Base-by-base conservation (phyloP, 2,113 vertebrate genomes). In the Cyanoramphus novaezelandiae region DNA sequence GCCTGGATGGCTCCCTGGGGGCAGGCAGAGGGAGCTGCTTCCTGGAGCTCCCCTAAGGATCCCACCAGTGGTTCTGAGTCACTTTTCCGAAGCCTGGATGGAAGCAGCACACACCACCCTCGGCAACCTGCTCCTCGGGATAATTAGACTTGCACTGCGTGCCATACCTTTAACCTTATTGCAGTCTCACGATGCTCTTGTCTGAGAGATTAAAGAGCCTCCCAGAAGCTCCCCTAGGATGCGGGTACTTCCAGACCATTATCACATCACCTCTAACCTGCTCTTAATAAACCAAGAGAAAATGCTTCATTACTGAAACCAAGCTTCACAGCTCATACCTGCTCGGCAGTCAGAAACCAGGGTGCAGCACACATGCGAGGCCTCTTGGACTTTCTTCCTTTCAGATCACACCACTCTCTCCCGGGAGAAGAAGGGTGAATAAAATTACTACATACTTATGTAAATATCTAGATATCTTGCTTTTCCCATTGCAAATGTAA, bases 241-340 rank as follows among this genome's bases (percentile, higher is more conserved):
- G 19, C 19, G 82, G 74, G 21, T 71, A 43, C 76, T 86, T 93
- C 88, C 83, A 90, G 65, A 43, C 62, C 77, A 82, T 92, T 64
- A 91, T 47, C 90, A 49, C 83, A 64, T 82, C 76, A 93, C 92
- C 85, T 92, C 47, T 71, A 71, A 94, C 86, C 92, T 60, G 11
- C 82, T 72, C 52, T 71, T 86, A 81, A 86, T 92, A 60, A 95
- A 89, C 44, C 37, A 29, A 55, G 86, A 91, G 80, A 60, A 64
- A 41, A n/a, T 62, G 49, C 13, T 90, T 93, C 62, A 7, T 89
- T 84, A 81, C 62, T 46, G 83, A 75, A 86, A 31, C 18, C 21
- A 62, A 69, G 81, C 43, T 75, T 59, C 11, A 4, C 44, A 41
- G 57, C 50, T 71, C 47, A 17, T 37, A 83, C 50, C 47, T 83